Evolutionary conservation across 2,113 vertebrate species (phyloP).

Genomic region (Anolis sagrei): DNA sequence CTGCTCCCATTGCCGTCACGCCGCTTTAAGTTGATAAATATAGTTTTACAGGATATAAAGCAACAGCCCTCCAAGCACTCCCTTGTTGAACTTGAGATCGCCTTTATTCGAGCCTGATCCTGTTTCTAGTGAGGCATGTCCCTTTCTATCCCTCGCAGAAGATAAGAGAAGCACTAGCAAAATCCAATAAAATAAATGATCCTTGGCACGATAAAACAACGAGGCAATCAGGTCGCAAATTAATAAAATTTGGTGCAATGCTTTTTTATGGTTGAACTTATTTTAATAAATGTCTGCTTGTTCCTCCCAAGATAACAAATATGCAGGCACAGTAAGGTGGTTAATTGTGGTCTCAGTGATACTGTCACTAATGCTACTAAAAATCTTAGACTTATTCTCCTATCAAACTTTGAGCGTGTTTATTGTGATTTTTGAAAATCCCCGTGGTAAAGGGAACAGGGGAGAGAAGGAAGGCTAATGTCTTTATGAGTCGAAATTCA

Average conservation of each 20-base stretch:
- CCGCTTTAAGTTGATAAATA: not conserved
- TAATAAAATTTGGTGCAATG: not conserved
- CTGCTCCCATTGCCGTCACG: not conserved
- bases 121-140: not conserved
- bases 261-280: not conserved
- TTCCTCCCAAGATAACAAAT: not conserved
- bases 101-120: not conserved
- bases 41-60: not conserved
- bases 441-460: too few relatives aligned
- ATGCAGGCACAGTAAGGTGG: not conserved
- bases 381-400: not conserved
- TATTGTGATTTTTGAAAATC: not conserved
- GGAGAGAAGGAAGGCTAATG: not conserved
- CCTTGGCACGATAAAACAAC: not conserved
- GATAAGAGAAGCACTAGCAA: not conserved
- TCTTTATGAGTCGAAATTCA: not conserved
- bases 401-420: not conserved
- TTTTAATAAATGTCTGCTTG: not conserved
- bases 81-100: not conserved
- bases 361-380: not conserved
- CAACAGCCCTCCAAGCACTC: not conserved
- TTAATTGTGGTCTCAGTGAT: not conserved
- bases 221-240: not conserved
- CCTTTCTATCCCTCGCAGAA: not conserved
- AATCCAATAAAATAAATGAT: not conserved